Conservation (phyloP, 2,888 invertebrate genomes). For the Trissolcus japonicus region DNA sequence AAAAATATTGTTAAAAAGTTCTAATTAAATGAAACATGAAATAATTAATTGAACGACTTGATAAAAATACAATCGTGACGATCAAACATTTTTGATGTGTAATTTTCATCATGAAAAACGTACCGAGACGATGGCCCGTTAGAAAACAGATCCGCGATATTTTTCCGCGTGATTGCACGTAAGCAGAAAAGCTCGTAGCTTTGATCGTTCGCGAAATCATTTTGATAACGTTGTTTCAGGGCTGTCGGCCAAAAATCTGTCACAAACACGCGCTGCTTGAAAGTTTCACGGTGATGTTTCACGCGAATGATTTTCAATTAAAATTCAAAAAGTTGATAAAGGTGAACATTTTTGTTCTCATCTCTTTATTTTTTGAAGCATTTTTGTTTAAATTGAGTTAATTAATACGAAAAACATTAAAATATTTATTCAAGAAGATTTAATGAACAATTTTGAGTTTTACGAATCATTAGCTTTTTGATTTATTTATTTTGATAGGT, state of each 20-base stretch:
- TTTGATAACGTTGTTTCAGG: slow-evolving; percentile 15
- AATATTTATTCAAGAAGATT: too few species aligned
- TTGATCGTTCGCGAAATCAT: slow-evolving; percentile 31
- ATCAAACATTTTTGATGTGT: background rate
- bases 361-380: too few species aligned
- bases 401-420: too few species aligned
- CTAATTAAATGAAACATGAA: background rate
- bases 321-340: background rate
- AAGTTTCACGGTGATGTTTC: slow-evolving; percentile 5
- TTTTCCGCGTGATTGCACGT: slow-evolving; percentile 21
- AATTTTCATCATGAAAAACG: slow-evolving; percentile 28
- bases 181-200: slow-evolving; percentile 27
- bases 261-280: slow-evolving; percentile 14
- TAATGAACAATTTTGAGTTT: too few species aligned
- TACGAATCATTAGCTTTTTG: too few species aligned
- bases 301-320: slow-evolving; percentile 3
- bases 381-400: too few species aligned
- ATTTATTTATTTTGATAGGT: slow-evolving; percentile 7
- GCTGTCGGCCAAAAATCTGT: slow-evolving; percentile 24
- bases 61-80: background rate
- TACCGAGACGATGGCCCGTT: slow-evolving; percentile 7
- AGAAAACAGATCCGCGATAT: slow-evolving; percentile 5
- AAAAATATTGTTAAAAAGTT: background rate
- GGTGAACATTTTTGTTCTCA: background rate
- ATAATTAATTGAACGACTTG: background rate